A percentile compares a stretch with the other conserved stretches of the same genome.
phyloP scores from a whole-genome alignment of 1,140 invertebrate species.

The Euborellia annulipes region DNA sequence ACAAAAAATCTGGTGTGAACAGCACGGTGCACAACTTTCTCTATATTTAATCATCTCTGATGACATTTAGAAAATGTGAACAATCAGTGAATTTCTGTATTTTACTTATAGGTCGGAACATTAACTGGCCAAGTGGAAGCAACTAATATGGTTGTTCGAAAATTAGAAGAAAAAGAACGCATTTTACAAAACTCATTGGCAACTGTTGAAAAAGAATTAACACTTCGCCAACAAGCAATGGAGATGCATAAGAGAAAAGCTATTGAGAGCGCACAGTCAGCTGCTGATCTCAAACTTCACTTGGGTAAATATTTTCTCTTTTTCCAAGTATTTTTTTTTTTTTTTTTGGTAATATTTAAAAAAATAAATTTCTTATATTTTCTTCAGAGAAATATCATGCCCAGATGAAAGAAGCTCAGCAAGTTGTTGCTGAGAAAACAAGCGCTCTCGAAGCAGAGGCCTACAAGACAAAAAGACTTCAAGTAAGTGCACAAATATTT shows the following conservation, averaged over 20 bases:
- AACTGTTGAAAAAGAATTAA: constrained; percentile 87
- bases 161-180: constrained; percentile 93
- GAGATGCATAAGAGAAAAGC: constrained; percentile 97
- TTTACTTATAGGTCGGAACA: constrained; percentile 42
- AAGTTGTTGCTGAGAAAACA: constrained; percentile 91
- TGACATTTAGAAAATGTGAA: too few relatives aligned
- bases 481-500: constrained; percentile 50
- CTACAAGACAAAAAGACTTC: constrained; percentile 88
- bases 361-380: constrained; percentile 10
- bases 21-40: too few relatives aligned
- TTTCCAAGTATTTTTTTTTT: constrained; percentile 8
- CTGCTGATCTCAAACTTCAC: constrained; percentile 93
- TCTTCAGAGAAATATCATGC: constrained; percentile 79
- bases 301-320: constrained; percentile 45
- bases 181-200: constrained; percentile 82
- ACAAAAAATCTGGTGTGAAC: too few relatives aligned
- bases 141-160: constrained; percentile 85
- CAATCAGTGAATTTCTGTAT: too few relatives aligned
- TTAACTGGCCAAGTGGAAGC: constrained; percentile 87
- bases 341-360: not conserved
- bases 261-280: constrained; percentile 82
- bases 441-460: constrained; percentile 88
- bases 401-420: constrained; percentile 93
- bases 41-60: too few relatives aligned
- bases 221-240: constrained; percentile 80